Percentiles rank a stretch among this genome's conserved stretches.
Conservation (phyloP, 2,797 vertebrate genomes). For the Gambusia yucatana region DNA sequence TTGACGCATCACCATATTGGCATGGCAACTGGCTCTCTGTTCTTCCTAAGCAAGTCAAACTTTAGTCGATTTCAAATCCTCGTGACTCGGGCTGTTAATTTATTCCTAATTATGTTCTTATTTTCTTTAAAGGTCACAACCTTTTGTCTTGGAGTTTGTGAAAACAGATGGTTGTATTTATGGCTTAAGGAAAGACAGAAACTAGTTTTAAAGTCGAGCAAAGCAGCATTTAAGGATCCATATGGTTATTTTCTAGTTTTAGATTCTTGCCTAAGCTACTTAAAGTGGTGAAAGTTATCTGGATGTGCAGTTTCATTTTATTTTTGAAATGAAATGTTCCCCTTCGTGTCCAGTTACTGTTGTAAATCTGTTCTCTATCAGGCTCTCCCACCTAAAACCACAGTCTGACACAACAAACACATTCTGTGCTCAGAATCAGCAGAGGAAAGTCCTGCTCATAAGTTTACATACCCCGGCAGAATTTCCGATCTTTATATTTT, state of each 20-base stretch:
- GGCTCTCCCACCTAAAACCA: neutral
- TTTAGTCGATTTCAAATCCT: conserved; percentile 21
- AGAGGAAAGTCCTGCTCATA: neutral
- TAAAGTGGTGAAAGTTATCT: neutral
- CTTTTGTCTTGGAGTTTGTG: conserved; percentile 5
- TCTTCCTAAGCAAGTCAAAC: conserved; percentile 19
- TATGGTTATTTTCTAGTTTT: neutral
- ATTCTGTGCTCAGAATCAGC: neutral
- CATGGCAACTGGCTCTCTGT: conserved; percentile 37
- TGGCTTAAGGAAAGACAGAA: conserved; percentile 8
- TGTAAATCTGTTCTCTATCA: neutral
- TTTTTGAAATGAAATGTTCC: neutral
- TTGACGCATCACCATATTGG: conserved; percentile 10
- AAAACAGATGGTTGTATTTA: conserved; percentile 29
- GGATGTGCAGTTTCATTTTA: neutral
- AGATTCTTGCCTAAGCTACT: neutral
- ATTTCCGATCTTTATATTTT: neutral
- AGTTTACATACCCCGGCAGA: neutral
- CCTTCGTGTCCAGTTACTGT: neutral
- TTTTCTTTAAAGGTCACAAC: conserved; percentile 15
- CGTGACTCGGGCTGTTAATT: conserved; percentile 23
- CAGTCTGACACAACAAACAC: neutral
- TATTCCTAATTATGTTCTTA: conserved; percentile 21
- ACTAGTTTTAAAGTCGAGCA: neutral
- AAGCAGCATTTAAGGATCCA: neutral